Conservation (phyloP, 2,113 vertebrate species). For the Plestiodon gilberti region DNA sequence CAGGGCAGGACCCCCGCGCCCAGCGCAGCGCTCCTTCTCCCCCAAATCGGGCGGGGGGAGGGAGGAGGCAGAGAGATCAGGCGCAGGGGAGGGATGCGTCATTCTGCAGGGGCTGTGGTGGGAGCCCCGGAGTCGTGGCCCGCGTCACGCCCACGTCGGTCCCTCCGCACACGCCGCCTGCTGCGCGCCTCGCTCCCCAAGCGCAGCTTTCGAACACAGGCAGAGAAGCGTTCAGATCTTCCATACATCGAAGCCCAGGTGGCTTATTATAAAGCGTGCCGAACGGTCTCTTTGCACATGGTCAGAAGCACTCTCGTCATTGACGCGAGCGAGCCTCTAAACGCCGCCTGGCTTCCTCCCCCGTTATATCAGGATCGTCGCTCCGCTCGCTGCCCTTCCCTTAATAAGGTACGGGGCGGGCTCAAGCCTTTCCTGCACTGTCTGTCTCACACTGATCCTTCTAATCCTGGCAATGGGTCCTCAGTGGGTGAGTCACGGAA, state of each 20-base stretch:
- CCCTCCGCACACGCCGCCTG: neutral
- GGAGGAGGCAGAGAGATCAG: neutral
- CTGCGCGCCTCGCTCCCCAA: too few relatives aligned
- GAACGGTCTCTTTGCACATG: neutral
- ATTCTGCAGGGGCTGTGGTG: constrained; percentile 2
- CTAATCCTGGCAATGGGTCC: neutral
- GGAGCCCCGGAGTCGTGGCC: neutral
- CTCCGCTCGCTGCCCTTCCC: neutral
- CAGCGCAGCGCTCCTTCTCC: neutral
- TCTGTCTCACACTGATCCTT: too few relatives aligned
- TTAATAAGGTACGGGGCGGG: too few relatives aligned
- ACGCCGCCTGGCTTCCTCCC: too few relatives aligned
- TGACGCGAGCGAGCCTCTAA: too few relatives aligned
- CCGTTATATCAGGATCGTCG: neutral
- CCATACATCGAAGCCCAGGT: neutral
- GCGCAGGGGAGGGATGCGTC: neutral
- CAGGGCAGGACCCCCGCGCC: too few relatives aligned
- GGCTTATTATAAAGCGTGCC: neutral
- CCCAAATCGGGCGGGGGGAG: neutral
- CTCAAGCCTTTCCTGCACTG: too few relatives aligned
- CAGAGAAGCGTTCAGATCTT: neutral
- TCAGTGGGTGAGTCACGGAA: neutral
- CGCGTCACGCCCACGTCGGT: neutral
- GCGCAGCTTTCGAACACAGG: too few relatives aligned
- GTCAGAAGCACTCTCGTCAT: neutral